These are phyloP conservation scores for Lochmaea capreae DNA, from an alignment of 2,888 invertebrate genomes.

Conservation along the genomic window DNA sequence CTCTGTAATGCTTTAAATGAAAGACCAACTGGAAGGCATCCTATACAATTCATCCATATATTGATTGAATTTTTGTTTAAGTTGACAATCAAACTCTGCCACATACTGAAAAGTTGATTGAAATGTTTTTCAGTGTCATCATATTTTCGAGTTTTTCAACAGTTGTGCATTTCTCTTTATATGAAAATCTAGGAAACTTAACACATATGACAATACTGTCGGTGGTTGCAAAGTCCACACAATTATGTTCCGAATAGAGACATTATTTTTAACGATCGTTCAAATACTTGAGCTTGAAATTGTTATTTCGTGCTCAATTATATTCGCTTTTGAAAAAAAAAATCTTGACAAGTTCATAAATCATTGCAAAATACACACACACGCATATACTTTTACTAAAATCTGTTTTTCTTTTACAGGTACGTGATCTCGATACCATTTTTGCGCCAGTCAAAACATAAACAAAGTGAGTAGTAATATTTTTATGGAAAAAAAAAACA, in stretches of 20 bases:
- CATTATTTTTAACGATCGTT: conserved; percentile 35
- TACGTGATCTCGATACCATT: conserved; percentile 37
- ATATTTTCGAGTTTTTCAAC: too few species aligned
- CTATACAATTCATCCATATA: too few species aligned
- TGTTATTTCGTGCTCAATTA: conserved; percentile 41
- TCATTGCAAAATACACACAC: conserved; percentile 25
- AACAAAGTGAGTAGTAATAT: conserved; percentile 24
- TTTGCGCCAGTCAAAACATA: conserved; percentile 30
- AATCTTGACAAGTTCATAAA: conserved; percentile 30
- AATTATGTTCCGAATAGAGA: conserved; percentile 35
- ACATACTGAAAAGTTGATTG: too few species aligned
- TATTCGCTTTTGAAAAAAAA: conserved; percentile 29
- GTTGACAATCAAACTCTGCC: too few species aligned
- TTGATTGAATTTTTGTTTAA: too few species aligned
- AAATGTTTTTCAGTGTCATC: too few species aligned
- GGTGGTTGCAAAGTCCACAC: background rate
- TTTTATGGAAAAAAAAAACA: background rate
- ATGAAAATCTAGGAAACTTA: background rate
- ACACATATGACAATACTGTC: background rate
- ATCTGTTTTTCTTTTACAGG: conserved; percentile 39
- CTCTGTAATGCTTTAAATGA: too few species aligned
- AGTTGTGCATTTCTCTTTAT: too few species aligned
- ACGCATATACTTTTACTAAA: conserved; percentile 29
- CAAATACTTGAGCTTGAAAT: conserved; percentile 27
- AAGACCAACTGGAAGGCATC: too few species aligned